Conservation (phyloP, 1,140 invertebrate genomes). For the Megalopta genalis region DNA sequence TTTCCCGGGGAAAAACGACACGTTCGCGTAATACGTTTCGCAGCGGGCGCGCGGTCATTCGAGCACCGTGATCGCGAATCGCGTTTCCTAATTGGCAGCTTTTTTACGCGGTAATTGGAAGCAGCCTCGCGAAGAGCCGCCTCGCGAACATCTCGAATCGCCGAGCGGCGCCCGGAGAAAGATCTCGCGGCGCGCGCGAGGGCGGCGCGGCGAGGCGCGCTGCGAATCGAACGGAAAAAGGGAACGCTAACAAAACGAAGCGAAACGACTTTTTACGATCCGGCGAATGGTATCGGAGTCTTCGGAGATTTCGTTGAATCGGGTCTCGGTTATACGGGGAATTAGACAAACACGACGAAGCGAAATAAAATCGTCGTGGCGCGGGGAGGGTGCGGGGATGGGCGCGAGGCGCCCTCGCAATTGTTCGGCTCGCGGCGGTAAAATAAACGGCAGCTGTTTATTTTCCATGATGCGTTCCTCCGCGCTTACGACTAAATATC, state of each 20-base stretch:
- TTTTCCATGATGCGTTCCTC: too few relatives aligned
- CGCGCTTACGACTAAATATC: too few relatives aligned
- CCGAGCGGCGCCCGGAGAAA: neutral
- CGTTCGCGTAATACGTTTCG: slow-evolving; percentile 11
- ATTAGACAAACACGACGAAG: neutral
- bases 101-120: slow-evolving; percentile 55
- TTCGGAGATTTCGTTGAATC: slow-evolving; percentile 3
- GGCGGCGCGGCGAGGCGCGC: neutral
- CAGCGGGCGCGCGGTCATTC: slow-evolving; percentile 21
- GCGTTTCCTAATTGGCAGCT: slow-evolving; percentile 57
- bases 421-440: too few relatives aligned
- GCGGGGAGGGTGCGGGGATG: too few relatives aligned
- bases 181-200: neutral
- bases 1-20: too few relatives aligned
- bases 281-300: slow-evolving; percentile 8
- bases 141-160: slow-evolving; percentile 24
- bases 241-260: neutral
- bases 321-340: neutral
- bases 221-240: slow-evolving; percentile 10
- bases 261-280: slow-evolving; percentile 18
- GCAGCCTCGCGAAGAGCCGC: slow-evolving; percentile 19
- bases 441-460: too few relatives aligned
- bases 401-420: too few relatives aligned
- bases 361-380: neutral
- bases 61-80: slow-evolving; percentile 34